Conservation (phyloP, 2,797 vertebrate species). For the Gorsachius magnificus region DNA sequence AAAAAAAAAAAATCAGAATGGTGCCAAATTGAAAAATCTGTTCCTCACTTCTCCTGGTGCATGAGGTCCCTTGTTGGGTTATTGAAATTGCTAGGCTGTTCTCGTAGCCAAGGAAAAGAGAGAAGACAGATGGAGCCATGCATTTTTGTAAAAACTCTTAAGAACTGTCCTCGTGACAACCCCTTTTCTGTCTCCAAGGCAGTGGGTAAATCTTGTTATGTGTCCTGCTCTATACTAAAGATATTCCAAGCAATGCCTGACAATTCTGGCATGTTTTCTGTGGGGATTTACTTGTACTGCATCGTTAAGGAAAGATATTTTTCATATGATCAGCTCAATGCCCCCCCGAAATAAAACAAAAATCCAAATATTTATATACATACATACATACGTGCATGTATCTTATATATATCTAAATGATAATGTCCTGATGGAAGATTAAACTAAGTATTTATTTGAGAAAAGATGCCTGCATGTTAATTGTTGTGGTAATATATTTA, state of each 20-base stretch:
- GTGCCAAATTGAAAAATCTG: slow-evolving; percentile 81
- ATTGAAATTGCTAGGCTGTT: slow-evolving; percentile 72
- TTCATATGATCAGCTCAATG: background rate
- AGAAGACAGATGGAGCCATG: slow-evolving; percentile 77
- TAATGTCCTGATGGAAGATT: background rate
- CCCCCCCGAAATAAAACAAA: background rate
- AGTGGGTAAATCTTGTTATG: slow-evolving; percentile 61
- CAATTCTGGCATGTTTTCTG: slow-evolving; percentile 57
- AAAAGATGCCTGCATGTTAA: slow-evolving; percentile 36
- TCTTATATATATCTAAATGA: background rate
- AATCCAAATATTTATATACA: background rate
- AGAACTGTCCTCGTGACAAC: slow-evolving; percentile 71
- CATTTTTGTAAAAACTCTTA: slow-evolving; percentile 76
- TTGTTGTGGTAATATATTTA: slow-evolving; percentile 44
- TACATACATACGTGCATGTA: background rate
- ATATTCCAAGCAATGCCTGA: slow-evolving; percentile 66
- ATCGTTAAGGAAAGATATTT: slow-evolving; percentile 47
- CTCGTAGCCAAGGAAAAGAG: slow-evolving; percentile 75
- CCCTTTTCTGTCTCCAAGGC: slow-evolving; percentile 59
- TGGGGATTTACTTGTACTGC: slow-evolving; percentile 33
- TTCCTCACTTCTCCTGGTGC: slow-evolving; percentile 74
- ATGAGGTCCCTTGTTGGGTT: slow-evolving; percentile 74
- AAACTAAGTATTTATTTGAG: slow-evolving; percentile 1
- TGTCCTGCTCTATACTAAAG: slow-evolving; percentile 72
- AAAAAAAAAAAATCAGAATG: slow-evolving; percentile 66